Percentiles rank a stretch among this genome's conserved stretches.
Evolutionary conservation across 2,113 vertebrate species (phyloP).

Genomic region (Oreochromis niloticus): DNA sequence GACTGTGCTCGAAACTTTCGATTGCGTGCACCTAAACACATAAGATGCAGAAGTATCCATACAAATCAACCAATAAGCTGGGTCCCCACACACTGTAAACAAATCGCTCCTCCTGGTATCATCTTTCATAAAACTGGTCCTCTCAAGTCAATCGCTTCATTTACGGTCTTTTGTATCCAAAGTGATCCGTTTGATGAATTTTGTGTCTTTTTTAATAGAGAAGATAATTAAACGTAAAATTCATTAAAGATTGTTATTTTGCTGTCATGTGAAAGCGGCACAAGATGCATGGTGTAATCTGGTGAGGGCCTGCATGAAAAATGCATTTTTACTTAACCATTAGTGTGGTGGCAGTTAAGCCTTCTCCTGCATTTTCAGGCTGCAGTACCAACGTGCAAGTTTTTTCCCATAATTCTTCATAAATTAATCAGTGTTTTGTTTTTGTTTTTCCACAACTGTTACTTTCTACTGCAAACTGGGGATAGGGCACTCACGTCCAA

Average conservation of each 20-base stretch:
- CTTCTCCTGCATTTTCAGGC: background rate
- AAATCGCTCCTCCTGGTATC: background rate
- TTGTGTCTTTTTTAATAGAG: slow-evolving; percentile 1
- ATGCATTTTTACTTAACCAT: background rate
- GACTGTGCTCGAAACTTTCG: background rate
- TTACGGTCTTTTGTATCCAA: background rate
- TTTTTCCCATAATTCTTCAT: background rate
- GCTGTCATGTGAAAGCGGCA: slow-evolving; percentile 13
- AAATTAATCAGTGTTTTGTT: background rate
- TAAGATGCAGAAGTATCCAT: background rate
- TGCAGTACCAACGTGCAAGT: background rate
- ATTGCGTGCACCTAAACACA: background rate
- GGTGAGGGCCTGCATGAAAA: background rate
- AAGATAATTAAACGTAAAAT: slow-evolving; percentile 29
- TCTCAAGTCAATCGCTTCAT: background rate
- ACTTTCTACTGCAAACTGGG: background rate
- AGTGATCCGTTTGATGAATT: slow-evolving; percentile 2
- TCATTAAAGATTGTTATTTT: slow-evolving; percentile 26
- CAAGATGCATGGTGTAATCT: slow-evolving; percentile 27
- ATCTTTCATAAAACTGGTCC: background rate
- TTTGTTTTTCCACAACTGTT: background rate
- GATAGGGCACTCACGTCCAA: background rate
- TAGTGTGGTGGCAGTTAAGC: background rate
- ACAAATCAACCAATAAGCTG: background rate
- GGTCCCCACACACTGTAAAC: background rate